Base-by-base conservation (phyloP, 2,797 vertebrate species). In the Lacerta bilineata region DNA sequence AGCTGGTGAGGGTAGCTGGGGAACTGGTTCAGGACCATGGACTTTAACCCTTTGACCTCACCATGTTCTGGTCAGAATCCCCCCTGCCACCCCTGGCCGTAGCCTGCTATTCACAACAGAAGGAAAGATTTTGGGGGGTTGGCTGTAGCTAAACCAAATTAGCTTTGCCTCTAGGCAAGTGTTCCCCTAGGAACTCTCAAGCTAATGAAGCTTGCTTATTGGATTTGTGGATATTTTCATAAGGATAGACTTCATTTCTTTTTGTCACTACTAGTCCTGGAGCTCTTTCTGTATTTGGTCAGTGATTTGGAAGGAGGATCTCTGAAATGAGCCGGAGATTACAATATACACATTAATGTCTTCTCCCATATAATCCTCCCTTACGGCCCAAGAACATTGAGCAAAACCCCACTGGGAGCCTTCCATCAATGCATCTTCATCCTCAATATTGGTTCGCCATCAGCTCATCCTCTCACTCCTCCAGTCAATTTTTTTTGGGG, bases 201-300 rank as follows among this genome's bases (percentile, higher is more conserved):
- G 9, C 41, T 71, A 88, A 88, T 78, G 74, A 68, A 83, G 74
- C 81, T 55, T 64, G 69, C 68, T 81, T 41, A 87, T 75, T 71
- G 74, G 33, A 88, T 88, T 77, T 88, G 61, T 78, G 13, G 46
- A 79, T 71, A 78, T 55, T 71, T 79, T 84, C 33, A 79, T 59
- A 59, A 69, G 74, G 25, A 50, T 23, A 69, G 43, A 59, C 36
- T 88, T 25, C 46, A n/a, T 78, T 88, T 86, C 43, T 43, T 86
- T 79, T 64, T 33, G 4, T 36, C 75, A n/a, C 10, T 69, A 84
- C 27, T 36, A 69, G 29, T 69, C 27, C 46, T 41, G 27, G 18
- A 79, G 25, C 25, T 33, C 11, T 83, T 78, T n/a, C 17, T 88
- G 23, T 59, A 8, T 76, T 76, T 59, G 80, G 39, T 77, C 61